Percentiles rank a stretch among this genome's conserved stretches.
phyloP scores from a whole-genome alignment of 2,113 vertebrate genomes.

The Scopus umbretta region DNA sequence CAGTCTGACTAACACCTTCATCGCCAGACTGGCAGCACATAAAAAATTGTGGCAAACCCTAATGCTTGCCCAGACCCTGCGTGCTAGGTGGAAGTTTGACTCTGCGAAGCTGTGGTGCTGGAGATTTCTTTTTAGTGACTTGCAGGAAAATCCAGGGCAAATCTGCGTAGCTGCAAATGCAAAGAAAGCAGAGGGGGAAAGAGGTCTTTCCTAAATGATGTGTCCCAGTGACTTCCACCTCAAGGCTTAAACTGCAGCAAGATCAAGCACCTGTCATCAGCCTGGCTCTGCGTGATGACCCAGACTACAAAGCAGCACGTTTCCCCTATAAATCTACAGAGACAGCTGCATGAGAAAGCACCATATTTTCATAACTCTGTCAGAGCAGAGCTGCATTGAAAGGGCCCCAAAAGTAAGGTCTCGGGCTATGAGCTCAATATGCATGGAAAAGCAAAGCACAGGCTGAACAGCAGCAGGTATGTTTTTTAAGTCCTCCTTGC shows the following conservation, averaged over 20 bases:
- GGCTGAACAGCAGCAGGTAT: background rate
- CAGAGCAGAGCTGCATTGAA: background rate
- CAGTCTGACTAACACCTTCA: background rate
- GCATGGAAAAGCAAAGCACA: background rate
- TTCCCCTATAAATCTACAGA: background rate
- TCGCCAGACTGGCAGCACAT: background rate
- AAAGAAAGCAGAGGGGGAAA: background rate
- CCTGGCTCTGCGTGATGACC: background rate
- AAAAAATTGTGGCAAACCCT: background rate
- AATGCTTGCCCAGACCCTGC: rapidly evolving
- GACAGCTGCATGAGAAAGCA: background rate
- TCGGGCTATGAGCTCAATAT: background rate
- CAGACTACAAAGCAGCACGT: background rate
- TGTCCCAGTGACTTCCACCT: background rate
- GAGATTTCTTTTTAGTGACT: background rate
- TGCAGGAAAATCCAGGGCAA: background rate
- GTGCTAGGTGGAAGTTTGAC: background rate
- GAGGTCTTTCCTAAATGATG: background rate
- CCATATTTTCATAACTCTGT: background rate
- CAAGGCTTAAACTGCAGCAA: background rate
- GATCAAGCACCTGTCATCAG: background rate
- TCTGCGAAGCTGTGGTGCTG: background rate
- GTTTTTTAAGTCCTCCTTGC: background rate
- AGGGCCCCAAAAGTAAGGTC: background rate
- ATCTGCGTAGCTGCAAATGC: background rate